A percentile compares a stretch with the other conserved stretches of the same genome.
Evolutionary conservation across 2,797 vertebrate species (phyloP).

Genomic region (Myiotriccus ornatus): DNA sequence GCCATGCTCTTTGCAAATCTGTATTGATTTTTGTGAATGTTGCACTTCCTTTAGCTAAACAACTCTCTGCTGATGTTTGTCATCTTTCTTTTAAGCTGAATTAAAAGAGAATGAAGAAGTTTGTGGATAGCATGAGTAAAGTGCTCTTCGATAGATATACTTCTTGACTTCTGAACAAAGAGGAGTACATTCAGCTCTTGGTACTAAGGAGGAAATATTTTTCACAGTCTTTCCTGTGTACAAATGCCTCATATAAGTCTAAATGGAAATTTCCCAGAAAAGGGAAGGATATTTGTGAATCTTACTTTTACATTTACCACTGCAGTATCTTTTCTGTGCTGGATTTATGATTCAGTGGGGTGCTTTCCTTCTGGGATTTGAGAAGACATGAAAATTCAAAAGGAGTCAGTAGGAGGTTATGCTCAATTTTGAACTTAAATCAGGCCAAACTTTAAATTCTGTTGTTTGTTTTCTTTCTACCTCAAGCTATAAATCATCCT

Average conservation of each 20-base stretch:
- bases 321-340: not conserved
- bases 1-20: constrained; percentile 47
- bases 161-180: constrained; percentile 3
- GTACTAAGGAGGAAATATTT: constrained; percentile 8
- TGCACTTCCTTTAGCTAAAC: constrained; percentile 51
- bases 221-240: not conserved
- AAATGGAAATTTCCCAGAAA: constrained; percentile 8
- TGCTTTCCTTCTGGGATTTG: not conserved
- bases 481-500: constrained; percentile 42
- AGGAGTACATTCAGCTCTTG: not conserved
- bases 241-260: not conserved
- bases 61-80: constrained; percentile 60
- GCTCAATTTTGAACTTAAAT: constrained; percentile 1
- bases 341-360: not conserved
- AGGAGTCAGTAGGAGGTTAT: constrained; percentile 8
- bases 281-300: not conserved
- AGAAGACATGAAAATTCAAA: not conserved
- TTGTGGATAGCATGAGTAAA: constrained; percentile 16
- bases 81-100: constrained; percentile 46
- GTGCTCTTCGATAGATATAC: not conserved
- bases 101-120: constrained; percentile 52
- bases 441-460: not conserved
- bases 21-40: constrained; percentile 66
- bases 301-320: not conserved
- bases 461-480: constrained; percentile 48